phyloP scores from a whole-genome alignment of 2,113 vertebrate genomes.

The Tetrao urogallus region DNA sequence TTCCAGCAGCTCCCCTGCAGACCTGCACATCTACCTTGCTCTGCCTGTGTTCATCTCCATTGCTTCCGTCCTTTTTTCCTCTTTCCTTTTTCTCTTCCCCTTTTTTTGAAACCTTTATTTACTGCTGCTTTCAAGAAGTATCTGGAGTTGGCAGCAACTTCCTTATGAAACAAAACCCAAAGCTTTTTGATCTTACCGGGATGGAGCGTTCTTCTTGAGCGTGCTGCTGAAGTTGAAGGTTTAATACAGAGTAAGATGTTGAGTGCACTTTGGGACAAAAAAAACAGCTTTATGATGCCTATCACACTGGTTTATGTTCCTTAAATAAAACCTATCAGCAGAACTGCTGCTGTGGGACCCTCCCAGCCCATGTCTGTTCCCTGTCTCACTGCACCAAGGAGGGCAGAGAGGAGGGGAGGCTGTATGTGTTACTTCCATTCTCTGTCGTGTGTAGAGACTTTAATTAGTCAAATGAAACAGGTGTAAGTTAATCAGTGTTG shows the following conservation, averaged over 20 bases:
- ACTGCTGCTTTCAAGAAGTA: neutral
- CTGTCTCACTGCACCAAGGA: neutral
- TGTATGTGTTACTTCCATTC: neutral
- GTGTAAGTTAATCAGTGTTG: neutral
- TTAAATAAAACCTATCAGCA: neutral
- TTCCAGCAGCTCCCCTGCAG: neutral
- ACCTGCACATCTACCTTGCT: neutral
- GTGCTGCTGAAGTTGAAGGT: neutral
- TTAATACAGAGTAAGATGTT: neutral
- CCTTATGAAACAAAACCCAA: neutral
- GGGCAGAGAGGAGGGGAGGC: neutral
- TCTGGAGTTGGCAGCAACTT: neutral
- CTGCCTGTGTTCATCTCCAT: neutral
- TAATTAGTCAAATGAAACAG: neutral
- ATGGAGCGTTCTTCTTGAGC: neutral
- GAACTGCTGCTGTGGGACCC: neutral
- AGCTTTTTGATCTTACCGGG: neutral
- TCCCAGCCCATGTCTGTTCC: neutral
- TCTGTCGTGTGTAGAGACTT: neutral
- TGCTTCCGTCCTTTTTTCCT: neutral
- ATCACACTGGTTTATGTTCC: neutral
- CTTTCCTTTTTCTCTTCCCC: neutral
- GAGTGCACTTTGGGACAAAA: neutral
- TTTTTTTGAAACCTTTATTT: neutral
- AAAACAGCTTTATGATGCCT: neutral